These are phyloP conservation scores for Phasia obesa DNA, from an alignment of 2,888 invertebrate species.

Conservation along the genomic window DNA sequence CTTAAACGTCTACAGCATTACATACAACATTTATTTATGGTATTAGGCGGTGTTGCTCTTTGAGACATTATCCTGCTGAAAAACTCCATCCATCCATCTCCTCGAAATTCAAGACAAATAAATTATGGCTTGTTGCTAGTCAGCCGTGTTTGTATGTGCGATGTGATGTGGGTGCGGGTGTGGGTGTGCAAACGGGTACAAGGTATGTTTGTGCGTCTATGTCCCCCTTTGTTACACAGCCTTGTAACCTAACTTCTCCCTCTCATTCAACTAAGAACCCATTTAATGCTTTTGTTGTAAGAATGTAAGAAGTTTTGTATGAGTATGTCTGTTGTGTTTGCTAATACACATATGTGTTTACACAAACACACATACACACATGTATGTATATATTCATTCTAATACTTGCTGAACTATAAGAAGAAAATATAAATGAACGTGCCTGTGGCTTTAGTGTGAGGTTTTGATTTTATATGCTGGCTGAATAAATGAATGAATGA, in stretches of 20 bases:
- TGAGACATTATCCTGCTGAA: conserved; percentile 56
- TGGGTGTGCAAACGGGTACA: conserved; percentile 12
- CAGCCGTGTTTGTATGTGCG: background rate
- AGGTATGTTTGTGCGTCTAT: conserved; percentile 11
- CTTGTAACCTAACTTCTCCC: conserved; percentile 5
- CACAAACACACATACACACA: background rate
- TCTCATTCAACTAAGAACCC: conserved; percentile 36
- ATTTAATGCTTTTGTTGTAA: conserved; percentile 52
- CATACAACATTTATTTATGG: conserved; percentile 21
- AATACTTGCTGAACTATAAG: conserved; percentile 42
- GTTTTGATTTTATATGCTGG: conserved; percentile 62
- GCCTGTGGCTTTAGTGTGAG: conserved; percentile 63
- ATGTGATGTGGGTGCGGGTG: background rate
- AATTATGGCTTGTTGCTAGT: conserved; percentile 59
- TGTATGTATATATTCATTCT: background rate
- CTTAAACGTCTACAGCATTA: background rate
- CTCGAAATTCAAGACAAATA: conserved; percentile 53
- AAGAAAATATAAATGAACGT: conserved; percentile 69
- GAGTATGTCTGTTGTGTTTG: conserved; percentile 29
- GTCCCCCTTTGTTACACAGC: conserved; percentile 4
- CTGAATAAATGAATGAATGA: conserved; percentile 2
- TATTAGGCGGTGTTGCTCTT: conserved; percentile 66
- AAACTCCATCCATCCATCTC: conserved; percentile 56
- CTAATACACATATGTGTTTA: conserved; percentile 43
- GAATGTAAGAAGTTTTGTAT: conserved; percentile 34